Evolutionary conservation across 2,888 invertebrate genomes (phyloP).

Genomic region (Ectobius pallidus): DNA sequence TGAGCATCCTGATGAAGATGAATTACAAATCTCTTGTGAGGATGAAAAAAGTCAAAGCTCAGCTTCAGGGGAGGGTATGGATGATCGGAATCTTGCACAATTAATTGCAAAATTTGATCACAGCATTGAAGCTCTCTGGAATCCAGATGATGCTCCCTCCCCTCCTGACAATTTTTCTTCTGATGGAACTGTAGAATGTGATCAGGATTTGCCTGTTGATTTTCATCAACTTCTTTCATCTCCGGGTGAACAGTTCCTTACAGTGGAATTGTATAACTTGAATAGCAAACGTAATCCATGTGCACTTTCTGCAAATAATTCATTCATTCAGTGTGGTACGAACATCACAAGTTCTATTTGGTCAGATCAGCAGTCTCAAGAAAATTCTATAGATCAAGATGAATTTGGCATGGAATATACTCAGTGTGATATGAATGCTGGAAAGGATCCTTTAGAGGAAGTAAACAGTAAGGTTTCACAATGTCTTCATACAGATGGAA

Average conservation of each 20-base stretch:
- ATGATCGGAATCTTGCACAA: conserved; percentile 61
- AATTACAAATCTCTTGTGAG: not conserved
- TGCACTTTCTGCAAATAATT: conserved; percentile 34
- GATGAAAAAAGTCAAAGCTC: not conserved
- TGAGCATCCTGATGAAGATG: not conserved
- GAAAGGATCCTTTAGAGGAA: conserved; percentile 1
- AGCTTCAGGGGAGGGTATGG: conserved; percentile 52
- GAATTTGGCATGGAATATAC: conserved; percentile 17
- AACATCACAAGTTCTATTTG: conserved; percentile 62
- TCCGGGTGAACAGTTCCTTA: conserved; percentile 58
- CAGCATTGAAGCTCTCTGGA: conserved; percentile 72
- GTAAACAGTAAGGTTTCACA: not conserved
- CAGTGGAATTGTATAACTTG: conserved; percentile 51
- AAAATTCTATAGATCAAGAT: conserved; percentile 31
- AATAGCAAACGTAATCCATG: conserved; percentile 45
- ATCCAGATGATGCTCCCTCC: conserved; percentile 47
- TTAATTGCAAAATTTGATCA: conserved; percentile 72
- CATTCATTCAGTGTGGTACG: conserved; percentile 57
- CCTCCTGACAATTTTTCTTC: not conserved
- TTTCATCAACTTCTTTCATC: conserved; percentile 65
- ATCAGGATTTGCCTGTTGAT: conserved; percentile 67
- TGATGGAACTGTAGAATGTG: conserved; percentile 51
- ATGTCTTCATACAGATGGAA: too few relatives aligned
- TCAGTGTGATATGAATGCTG: not conserved
- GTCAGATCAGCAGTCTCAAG: conserved; percentile 50